A percentile compares a stretch with the other conserved stretches of the same genome.
Conservation (phyloP, 2,113 vertebrate genomes). For the Tympanuchus pallidicinctus region DNA sequence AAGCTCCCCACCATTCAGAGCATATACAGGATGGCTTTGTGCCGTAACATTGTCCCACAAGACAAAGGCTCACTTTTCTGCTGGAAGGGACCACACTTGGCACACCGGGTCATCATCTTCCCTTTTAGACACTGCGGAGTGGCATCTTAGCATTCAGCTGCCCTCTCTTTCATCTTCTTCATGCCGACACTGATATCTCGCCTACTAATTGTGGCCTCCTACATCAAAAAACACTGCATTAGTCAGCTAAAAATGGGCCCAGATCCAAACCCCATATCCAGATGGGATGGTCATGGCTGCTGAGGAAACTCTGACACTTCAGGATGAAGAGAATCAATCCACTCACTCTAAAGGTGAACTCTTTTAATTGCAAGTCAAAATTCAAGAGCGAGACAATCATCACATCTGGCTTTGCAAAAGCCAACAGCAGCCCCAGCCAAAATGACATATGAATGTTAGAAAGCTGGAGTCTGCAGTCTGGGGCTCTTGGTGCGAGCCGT, state of each 20-base stretch:
- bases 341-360: neutral
- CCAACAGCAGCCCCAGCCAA: neutral
- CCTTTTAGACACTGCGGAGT: neutral
- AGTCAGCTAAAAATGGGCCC: neutral
- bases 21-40: neutral
- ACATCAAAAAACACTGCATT: neutral
- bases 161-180: neutral
- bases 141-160: neutral
- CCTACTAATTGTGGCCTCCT: neutral
- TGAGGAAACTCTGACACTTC: neutral
- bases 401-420: neutral
- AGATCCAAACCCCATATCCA: slow-evolving; percentile 4
- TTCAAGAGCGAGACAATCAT: neutral
- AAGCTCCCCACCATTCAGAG: neutral
- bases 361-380: neutral
- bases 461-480: neutral
- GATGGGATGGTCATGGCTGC: neutral
- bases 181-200: neutral
- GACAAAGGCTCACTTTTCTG: slow-evolving; percentile 5
- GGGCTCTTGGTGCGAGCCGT: neutral
- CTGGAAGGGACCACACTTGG: neutral
- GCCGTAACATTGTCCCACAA: neutral
- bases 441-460: neutral
- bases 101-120: neutral
- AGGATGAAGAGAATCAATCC: neutral